Percentiles rank a stretch among this genome's conserved stretches.
Conservation (phyloP, 2,113 vertebrate genomes). For the Carollia perspicillata region DNA sequence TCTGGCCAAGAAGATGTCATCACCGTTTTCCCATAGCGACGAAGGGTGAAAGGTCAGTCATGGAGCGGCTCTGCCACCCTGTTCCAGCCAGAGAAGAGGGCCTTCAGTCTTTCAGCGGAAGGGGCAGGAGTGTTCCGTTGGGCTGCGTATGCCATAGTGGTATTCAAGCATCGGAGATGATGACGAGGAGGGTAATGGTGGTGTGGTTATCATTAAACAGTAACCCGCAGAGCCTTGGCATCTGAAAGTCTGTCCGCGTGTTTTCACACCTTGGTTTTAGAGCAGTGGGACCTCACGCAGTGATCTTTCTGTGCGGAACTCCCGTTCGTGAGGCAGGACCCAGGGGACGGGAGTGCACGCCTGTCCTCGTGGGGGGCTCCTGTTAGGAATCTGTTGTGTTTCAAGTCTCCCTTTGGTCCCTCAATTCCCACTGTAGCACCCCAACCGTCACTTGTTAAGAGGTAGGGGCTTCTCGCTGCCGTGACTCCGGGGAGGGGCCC, state of each 20-base stretch:
- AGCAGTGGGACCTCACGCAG: neutral
- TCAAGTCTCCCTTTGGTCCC: neutral
- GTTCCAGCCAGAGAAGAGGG: neutral
- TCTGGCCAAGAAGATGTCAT: conserved; percentile 73
- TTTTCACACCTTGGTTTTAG: neutral
- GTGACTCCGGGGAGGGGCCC: neutral
- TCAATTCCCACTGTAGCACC: neutral
- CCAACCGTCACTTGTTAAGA: accelerated
- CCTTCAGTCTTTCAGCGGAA: neutral
- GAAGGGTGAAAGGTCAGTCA: conserved; percentile 47
- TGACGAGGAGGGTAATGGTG: neutral
- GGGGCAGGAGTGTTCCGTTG: neutral
- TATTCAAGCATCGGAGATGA: neutral
- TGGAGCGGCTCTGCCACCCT: neutral
- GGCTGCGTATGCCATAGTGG: neutral
- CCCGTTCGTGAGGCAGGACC: neutral
- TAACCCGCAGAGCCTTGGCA: neutral
- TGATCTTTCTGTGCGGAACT: neutral
- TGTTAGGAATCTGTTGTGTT: neutral
- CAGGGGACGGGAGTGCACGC: accelerated
- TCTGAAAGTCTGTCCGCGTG: neutral
- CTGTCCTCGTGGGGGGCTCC: neutral
- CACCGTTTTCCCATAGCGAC: conserved; percentile 29
- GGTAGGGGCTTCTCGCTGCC: neutral
- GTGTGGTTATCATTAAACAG: neutral